Conservation (phyloP, 2,113 vertebrate genomes). For the Oncorhynchus kisutch region DNA sequence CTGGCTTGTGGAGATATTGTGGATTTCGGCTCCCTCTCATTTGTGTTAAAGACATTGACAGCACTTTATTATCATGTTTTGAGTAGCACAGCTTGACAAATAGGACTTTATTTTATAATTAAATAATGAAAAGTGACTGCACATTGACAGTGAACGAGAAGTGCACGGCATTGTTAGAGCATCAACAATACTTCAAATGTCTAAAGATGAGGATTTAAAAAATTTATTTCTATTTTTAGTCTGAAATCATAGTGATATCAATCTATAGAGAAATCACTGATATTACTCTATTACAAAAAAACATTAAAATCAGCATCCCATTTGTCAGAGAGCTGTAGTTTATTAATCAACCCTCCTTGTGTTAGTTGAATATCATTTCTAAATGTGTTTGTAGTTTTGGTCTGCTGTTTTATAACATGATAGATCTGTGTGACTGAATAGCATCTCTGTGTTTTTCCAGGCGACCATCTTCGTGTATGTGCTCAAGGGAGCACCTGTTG, state of each 20-base stretch:
- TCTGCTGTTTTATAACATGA: too few species aligned
- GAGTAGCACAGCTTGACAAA: background rate
- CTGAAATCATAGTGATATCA: too few species aligned
- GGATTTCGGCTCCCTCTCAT: background rate
- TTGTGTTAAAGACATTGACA: background rate
- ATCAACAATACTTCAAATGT: background rate
- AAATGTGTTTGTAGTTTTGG: background rate
- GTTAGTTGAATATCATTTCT: background rate
- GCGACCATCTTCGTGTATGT: slow-evolving; percentile 88
- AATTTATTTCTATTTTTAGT: too few species aligned
- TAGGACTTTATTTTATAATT: background rate
- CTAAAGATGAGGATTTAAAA: too few species aligned
- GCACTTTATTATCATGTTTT: background rate
- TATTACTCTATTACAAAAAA: too few species aligned
- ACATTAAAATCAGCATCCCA: background rate
- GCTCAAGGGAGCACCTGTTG: slow-evolving; percentile 90
- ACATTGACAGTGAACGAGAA: background rate
- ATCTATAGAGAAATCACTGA: too few species aligned
- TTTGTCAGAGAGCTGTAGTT: background rate
- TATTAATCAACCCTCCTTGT: background rate
- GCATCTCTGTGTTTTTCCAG: slow-evolving; percentile 61
- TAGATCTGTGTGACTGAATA: background rate
- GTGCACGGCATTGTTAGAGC: background rate
- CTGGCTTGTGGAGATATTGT: background rate
- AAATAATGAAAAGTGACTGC: background rate